phyloP scores from a whole-genome alignment of 2,888 invertebrate genomes.

The Acanthosepion esculentum region DNA sequence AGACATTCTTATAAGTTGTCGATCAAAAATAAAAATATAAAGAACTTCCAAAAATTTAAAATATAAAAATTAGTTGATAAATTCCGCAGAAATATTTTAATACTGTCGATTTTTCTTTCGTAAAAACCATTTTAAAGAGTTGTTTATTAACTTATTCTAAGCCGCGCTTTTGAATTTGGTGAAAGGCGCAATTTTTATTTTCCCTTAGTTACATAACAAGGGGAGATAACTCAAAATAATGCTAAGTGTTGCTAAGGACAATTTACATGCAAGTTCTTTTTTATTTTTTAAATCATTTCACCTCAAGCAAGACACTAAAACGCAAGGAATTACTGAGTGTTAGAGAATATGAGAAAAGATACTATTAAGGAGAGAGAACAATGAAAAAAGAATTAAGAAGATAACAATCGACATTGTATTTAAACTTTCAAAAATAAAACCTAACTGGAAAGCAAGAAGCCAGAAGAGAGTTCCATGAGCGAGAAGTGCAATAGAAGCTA shows the following conservation, averaged over 20 bases:
- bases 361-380: no score
- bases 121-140: background rate
- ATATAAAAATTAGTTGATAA: background rate
- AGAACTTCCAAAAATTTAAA: background rate
- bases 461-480: no score
- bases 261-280: background rate
- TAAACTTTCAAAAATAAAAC: no score
- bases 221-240: background rate
- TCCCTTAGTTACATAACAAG: slow-evolving; percentile 6
- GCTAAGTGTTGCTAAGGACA: background rate
- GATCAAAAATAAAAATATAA: background rate
- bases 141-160: background rate
- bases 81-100: background rate
- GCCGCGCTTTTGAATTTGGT: background rate
- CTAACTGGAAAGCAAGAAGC: no score
- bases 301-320: no score
- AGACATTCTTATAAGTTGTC: background rate
- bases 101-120: background rate
- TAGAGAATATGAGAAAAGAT: no score
- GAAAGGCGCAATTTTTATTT: background rate
- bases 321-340: no score
- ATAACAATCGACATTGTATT: no score
- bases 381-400: no score
- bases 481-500: no score
- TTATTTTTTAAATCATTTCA: no score